Evolutionary conservation across 2,888 invertebrate species (phyloP), one percentile per base, ranked within the genome.

Genomic region (Euphydryas editha): DNA sequence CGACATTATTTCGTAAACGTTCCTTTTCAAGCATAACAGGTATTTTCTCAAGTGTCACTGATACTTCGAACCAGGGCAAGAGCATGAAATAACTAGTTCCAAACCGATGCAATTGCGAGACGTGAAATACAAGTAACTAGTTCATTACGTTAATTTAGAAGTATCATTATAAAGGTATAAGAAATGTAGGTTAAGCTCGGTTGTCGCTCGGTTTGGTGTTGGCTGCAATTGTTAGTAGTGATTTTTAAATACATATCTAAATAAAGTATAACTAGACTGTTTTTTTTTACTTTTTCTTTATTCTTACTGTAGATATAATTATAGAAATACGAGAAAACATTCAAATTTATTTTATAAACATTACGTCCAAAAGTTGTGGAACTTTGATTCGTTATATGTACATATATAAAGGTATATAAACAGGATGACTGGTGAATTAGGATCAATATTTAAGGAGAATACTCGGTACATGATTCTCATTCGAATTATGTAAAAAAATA

Each of bases 31-130:
- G 30, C 57, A 64, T 59, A 65, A 65, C 68, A 55, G 49, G 65
- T 65, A 58, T 62, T 65, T 49, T 59, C 62, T 65, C 69, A 59
- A 62, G 69, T 71, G 64, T 66, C 64, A 64, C 59, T 61, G 59
- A 68, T 66, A 68, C 57, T 61, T 30, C 21, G 36, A 68, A 59
- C 54, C 66, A 59, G 63, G 64, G 57, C 72, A 71, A 68, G 68
- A 61, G 49, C 54, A 61, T 62, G 56, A 56, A 56, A 55, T 49
- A 62, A 68, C 68, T 68, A 49, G 62, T 68, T 65, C 49, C 49
- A 15, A 51, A 51, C 49, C 56, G 49, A 63, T 47, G 49, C 63
- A 63, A 63, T 63, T 58, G 49, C 63, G 49, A 42, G 46, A 63
- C 54, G 10, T 36, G 24, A 58, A 24, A 62, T 37, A 58, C 42